Conservation (phyloP, 2,888 invertebrate species). For the Lochmaea crataegi region DNA sequence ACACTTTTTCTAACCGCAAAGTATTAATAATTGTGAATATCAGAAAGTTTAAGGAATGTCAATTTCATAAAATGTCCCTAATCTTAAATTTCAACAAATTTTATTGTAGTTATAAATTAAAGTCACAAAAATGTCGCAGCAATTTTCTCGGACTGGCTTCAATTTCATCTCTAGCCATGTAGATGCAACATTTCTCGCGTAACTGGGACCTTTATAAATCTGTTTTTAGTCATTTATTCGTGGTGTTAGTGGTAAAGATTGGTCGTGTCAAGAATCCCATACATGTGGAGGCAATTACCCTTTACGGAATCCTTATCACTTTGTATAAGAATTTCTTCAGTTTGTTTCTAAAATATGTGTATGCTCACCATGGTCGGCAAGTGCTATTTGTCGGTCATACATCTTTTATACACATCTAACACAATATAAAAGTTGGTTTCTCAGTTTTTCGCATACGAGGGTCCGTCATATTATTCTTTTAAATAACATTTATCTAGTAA, state of each 20-base stretch:
- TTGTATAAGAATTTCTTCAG: conserved; percentile 51
- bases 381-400: conserved; percentile 48
- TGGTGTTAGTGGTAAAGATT: conserved; percentile 38
- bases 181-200: conserved; percentile 22
- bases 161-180: conserved; percentile 1
- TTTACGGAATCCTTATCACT: conserved; percentile 50
- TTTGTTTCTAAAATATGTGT: conserved; percentile 48
- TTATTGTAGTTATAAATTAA: background rate
- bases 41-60: background rate
- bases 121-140: background rate
- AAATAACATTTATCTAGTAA: background rate
- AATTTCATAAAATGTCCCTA: background rate
- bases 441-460: conserved; percentile 16
- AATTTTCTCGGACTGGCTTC: background rate
- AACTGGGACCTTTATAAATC: conserved; percentile 53
- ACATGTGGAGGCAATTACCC: conserved; percentile 52
- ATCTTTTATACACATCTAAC: conserved; percentile 49
- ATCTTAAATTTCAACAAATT: background rate
- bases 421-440: conserved; percentile 37
- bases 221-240: conserved; percentile 46
- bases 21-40: background rate
- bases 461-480: background rate
- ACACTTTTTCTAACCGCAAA: too few species aligned
- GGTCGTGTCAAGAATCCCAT: conserved; percentile 46
- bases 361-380: conserved; percentile 26